Evolutionary conservation across 2,888 invertebrate species (phyloP), one percentile per base, ranked within the genome.

Genomic region (Caradrina clavipalpis): DNA sequence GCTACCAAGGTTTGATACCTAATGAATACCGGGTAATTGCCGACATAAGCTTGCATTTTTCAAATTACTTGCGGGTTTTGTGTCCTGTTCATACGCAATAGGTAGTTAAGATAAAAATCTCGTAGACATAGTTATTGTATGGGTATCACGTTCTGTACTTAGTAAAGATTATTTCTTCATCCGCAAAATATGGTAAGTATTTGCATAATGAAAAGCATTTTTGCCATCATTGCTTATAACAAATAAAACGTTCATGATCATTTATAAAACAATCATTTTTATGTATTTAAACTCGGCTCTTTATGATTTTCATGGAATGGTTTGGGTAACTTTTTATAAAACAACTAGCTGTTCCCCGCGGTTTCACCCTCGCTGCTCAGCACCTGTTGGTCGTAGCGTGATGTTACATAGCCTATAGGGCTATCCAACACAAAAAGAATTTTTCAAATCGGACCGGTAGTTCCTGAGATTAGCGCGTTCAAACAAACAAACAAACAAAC

Each of bases 131-230:
- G 42, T 54, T 35, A 54, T 19, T 39, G 45, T 61, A 64, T 39
- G 39, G 26, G n/a, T 51, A 78, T 64, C 10, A 42, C 13, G 61
- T 58, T 31, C 60, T 51, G 61, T 42, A n/a, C n/a, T n/a, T n/a
- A 15, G 21, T 55, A 61, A 39, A 45, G 61, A 78, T 65, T 65
- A 78, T 62, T 55, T 61, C 54, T 78, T 78, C 39, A 73, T 78
- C 55, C n/a, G 22, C 57, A 17, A 78, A 19, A 49, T 49, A 4
- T 63, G 70, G 60, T 75, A 8, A 35, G 35, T 35, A 63, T 75
- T 63, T 51, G 15, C 47, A 60, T 63, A 59, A 56, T 47, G 0
- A 70, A 55, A 77, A 19, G 11, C 56, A 13, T 59, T 49, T 60
- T 59, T 49, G 11, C 22, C 19, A 49, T 22, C 5, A 63, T 63